Base-by-base conservation (phyloP, 2,888 invertebrate species). In the Pandemis cinnamomeana region DNA sequence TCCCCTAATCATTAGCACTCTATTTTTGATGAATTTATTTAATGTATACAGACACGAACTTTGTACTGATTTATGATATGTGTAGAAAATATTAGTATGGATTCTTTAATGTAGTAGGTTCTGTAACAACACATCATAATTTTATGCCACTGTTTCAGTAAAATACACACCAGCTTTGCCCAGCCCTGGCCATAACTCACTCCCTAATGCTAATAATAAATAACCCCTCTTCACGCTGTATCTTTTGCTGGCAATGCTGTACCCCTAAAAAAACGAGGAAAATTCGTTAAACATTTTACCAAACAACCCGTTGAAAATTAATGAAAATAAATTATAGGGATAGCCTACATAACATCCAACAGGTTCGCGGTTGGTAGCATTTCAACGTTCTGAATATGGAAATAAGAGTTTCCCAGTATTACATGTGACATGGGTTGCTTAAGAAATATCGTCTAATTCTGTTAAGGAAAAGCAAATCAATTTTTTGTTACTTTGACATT, bases 131-230 rank as follows among this genome's bases (percentile, higher is more conserved):
- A 13, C 48, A 48, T 5, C 48, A 48, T 13, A 55, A 6, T 55
- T 8, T 58, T 58, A 27, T 58, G 11, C 10, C 58, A 58, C 27
- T 58, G 10, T 27, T 27, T 58, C 27, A 36, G 27, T 36, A 36
- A 20, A 58, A 20, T 63, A 15, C 44, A 20, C 44, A 44, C 20
- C 44, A 41, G 36, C 13, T 61, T 41, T n/a, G n/a, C 41, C 60
- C 41, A 61, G 2, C 62, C 20, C 42, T 2, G 10, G 15, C 55
- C 72, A 27, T 46, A 53, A 63, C 51, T 60, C 58, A 71, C 55
- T 53, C 46, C 67, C 55, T 5, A 44, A 53, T 67, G 62, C 62
- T 67, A 67, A 67, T 62, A 72, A 62, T 67, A 67, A 71, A 71
- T 61, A 62, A 15, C 13, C 2, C 53, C 46, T 44, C 62, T 51